Base-by-base conservation (phyloP, 2,888 invertebrate species). In the Scaptomyza cyrtandrae region DNA sequence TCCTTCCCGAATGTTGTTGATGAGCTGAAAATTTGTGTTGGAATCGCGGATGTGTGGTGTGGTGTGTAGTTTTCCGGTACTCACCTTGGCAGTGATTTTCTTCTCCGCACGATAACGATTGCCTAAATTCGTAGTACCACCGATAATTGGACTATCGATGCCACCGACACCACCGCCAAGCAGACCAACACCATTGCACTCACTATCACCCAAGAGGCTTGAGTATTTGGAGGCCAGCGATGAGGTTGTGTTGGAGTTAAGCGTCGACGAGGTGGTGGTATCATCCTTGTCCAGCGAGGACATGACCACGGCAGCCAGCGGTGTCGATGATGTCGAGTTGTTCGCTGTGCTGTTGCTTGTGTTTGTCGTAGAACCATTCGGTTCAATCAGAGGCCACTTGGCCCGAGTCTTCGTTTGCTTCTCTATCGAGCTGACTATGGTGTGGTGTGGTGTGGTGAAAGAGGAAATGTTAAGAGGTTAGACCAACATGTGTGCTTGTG, bases 31-130 rank as follows among this genome's bases (percentile, higher is more conserved):
- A 69, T 58, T 69, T 70, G 78, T 71, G 43, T 27, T 31, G 41
- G 14, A 41, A 24, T 9, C 9, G 54, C 43, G 1, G 7, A 3
- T 3, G 39, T 31, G 6, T 2, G 53, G 11, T 19, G 16, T 9
- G 13, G 39, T 14, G 1, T 35, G 33, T 35, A 13, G 33, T n/a
- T 35, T 19, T 5, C 7, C 9, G 3, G 9, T 10, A 83, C 91
- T 89, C 81, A 92, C 92, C 91, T 92, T 92, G 90, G 91, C 90
- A 91, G 92, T 91, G 89, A 90, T 90, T 90, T 91, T 92, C 86
- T 91, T 91, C 80, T 92, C 92, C 44, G 92, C 81, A n/a, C 92
- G 91, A 86, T 90, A 92, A 41, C 92, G 91, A 83, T 91, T 92
- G 70, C 84, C 88, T 56, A 90, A 78, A 63, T 89, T 88, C 63